phyloP scores from a whole-genome alignment of 30 jellyfish, hydroid and myxozoan species.

The Rhopilema esculentum region DNA sequence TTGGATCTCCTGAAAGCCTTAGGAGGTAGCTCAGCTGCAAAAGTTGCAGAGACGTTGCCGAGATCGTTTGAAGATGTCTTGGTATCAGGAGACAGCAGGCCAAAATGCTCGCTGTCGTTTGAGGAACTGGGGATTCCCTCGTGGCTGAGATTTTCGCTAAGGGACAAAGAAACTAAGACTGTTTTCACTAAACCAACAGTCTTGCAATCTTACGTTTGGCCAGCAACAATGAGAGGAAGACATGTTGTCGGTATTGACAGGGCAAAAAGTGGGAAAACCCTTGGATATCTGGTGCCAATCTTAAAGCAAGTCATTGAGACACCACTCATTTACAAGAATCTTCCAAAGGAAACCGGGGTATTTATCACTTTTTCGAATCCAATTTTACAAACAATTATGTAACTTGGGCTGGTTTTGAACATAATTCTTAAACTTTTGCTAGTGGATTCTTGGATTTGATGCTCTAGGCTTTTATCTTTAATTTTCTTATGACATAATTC shows the following conservation, averaged over 20 bases:
- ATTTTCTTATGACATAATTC: no score
- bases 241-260: slow-evolving; percentile 80
- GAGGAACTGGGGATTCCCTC: slow-evolving; percentile 60
- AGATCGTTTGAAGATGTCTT: slow-evolving; percentile 40
- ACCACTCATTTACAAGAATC: slow-evolving; percentile 21
- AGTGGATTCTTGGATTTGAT: no score
- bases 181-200: slow-evolving; percentile 66
- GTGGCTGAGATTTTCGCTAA: slow-evolving; percentile 26
- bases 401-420: background rate
- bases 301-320: slow-evolving; percentile 55
- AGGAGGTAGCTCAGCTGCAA: slow-evolving; percentile 30
- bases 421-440: background rate
- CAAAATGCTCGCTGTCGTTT: slow-evolving; percentile 26
- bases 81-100: slow-evolving; percentile 67
- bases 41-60: slow-evolving; percentile 12
- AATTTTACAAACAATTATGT: background rate
- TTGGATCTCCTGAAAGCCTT: slow-evolving; percentile 28
- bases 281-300: slow-evolving; percentile 79
- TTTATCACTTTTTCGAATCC: no score
- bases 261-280: slow-evolving; percentile 43
- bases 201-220: slow-evolving; percentile 85
- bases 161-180: background rate
- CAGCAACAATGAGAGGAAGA: slow-evolving; percentile 78
- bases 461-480: no score
- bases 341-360: slow-evolving; percentile 91